Evolutionary conservation across 2,113 vertebrate genomes (phyloP), one percentile per base, ranked within the genome.

Genomic region (Plotosus lineatus): DNA sequence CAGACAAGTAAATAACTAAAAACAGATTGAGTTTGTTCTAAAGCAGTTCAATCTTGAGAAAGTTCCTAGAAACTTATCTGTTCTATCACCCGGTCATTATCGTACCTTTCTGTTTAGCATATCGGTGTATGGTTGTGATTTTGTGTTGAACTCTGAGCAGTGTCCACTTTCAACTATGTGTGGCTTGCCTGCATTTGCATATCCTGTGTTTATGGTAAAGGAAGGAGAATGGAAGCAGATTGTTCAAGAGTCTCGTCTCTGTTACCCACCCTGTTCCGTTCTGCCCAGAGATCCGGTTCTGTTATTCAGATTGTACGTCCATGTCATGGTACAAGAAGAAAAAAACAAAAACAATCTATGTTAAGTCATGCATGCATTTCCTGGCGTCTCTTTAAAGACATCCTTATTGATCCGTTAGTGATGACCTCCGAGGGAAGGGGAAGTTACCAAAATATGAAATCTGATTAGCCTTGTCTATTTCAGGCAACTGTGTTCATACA

Each of bases 131-230:
- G 55, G 23, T 76, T 75, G 53, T 46, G 38, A 42, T 68, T 36
- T 55, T 85, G 26, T 60, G n/a, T 23, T 50, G 40, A 86, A 77
- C 88, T 71, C 83, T 91, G 85, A 85, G 86, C 78, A 53, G 42
- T 48, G 15, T 92, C 88, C 88, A 88, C 89, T 86, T 79, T 85
- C 82, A 82, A 80, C 69, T 55, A 72, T 83, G 84, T 83, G 80
- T 79, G 79, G 23, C 61, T 10, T 81, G 81, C 81, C 84, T 66
- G 72, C 26, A 51, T 33, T 82, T 78, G 11, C 48, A 85, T 87
- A 89, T 92, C 90, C 90, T 91, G 87, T 93, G 91, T 92, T 92
- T 90, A 92, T 89, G 85, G 85, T 88, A 82, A 82, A 86, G 89
- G 88, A 88, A 90, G 87, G 88, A 75, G 61, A 50, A 19, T 26